These are phyloP conservation scores for Pterophyllum scalare DNA, from an alignment of 2,113 vertebrate species.

Conservation along the genomic window DNA sequence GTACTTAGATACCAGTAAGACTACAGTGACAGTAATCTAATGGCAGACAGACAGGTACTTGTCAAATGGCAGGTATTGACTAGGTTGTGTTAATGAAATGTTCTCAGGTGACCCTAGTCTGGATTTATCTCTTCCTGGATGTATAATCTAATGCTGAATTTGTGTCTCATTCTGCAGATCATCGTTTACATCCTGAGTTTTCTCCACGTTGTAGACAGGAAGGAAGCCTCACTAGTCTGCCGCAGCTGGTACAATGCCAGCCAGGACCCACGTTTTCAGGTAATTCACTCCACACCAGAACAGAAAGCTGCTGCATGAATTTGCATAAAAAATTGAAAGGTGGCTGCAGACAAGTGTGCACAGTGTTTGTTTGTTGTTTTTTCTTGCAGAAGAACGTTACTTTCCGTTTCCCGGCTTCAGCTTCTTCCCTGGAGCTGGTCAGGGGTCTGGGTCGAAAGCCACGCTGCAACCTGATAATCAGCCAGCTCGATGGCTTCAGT, in stretches of 20 bases:
- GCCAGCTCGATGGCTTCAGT: conserved; percentile 81
- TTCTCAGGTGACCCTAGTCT: background rate
- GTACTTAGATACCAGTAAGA: background rate
- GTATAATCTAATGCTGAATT: background rate
- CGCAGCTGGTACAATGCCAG: conserved; percentile 85
- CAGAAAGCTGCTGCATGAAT: background rate
- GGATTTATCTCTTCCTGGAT: background rate
- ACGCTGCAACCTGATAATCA: conserved; percentile 79
- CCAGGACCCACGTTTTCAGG: conserved; percentile 84
- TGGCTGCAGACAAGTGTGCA: background rate
- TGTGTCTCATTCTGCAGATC: conserved; percentile 71
- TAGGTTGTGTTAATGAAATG: background rate
- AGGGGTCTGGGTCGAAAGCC: conserved; percentile 69
- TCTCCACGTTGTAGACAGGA: conserved; percentile 84
- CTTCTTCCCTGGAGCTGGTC: conserved; percentile 80
- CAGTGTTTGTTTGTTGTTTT: background rate
- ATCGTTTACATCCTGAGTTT: conserved; percentile 86
- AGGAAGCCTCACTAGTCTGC: conserved; percentile 86
- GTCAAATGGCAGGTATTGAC: accelerated
- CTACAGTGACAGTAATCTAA: background rate
- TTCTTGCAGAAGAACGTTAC: conserved; percentile 72
- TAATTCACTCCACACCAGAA: conserved; percentile 23
- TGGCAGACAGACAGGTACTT: background rate
- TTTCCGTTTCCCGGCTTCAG: conserved; percentile 83
- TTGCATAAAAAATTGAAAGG: background rate